Evolutionary conservation across 1,140 invertebrate species (phyloP).

Genomic region (Ceratina calcarata): DNA sequence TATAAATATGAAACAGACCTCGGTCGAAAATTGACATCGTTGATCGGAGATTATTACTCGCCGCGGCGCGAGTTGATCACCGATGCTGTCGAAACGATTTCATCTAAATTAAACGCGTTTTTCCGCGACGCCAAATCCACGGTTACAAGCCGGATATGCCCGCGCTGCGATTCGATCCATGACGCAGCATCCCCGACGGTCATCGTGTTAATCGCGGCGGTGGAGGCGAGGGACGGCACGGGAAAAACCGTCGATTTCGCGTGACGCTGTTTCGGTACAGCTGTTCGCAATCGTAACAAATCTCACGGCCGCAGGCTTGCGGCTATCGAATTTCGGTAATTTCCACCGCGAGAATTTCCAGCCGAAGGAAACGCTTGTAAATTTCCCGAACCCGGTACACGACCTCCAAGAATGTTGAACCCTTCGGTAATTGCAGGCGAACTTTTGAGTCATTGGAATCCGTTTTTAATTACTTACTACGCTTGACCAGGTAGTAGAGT

Average conservation of each 20-base stretch:
- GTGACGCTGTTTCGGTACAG: conserved; percentile 5
- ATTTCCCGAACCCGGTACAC: conserved; percentile 8
- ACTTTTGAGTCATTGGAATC: too few relatives aligned
- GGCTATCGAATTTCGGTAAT: conserved; percentile 48
- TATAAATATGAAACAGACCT: too few relatives aligned
- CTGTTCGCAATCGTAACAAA: conserved; percentile 48
- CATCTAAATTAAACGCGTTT: neutral
- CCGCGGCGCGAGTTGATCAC: neutral
- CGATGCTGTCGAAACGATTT: neutral
- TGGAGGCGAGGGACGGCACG: neutral
- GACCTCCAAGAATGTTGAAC: neutral
- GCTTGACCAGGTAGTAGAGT: too few relatives aligned
- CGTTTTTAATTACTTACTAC: too few relatives aligned
- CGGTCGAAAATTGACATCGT: too few relatives aligned
- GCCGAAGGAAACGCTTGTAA: conserved; percentile 18
- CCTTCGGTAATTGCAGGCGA: too few relatives aligned
- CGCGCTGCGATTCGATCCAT: neutral
- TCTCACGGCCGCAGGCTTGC: conserved; percentile 29
- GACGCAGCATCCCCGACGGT: conserved; percentile 10
- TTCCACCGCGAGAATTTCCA: conserved; percentile 32
- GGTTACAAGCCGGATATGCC: neutral
- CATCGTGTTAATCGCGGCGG: conserved; percentile 9
- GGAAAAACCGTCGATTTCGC: conserved; percentile 3
- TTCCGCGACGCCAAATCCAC: neutral
- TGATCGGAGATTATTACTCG: too few relatives aligned